Conservation (phyloP, 2,888 invertebrate genomes). For the Rhingia rostrata region DNA sequence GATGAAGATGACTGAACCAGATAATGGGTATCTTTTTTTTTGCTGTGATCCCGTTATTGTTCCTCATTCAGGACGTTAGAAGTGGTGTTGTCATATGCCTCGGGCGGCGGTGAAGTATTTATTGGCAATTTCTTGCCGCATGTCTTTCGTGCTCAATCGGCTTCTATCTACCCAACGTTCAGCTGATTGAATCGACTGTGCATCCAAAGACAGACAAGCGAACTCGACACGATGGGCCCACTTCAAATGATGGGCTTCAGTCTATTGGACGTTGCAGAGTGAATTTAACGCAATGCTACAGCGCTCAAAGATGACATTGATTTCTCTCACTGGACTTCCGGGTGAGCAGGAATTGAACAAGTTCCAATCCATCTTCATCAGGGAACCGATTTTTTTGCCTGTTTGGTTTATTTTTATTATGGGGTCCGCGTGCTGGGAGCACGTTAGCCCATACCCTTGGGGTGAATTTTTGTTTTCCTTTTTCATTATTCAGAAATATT, state of each 20-base stretch:
- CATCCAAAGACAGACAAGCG: slow-evolving; percentile 27
- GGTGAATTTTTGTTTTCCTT: slow-evolving; percentile 63
- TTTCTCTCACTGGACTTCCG: slow-evolving; percentile 56
- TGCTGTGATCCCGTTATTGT: slow-evolving; percentile 62
- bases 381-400: background rate
- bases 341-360: slow-evolving; percentile 19
- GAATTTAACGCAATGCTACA: slow-evolving; percentile 53
- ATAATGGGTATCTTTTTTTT: slow-evolving; percentile 49
- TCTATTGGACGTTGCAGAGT: slow-evolving; percentile 26
- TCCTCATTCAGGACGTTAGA: slow-evolving; percentile 58
- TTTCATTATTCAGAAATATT: slow-evolving; percentile 64
- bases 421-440: slow-evolving; percentile 50
- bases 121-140: slow-evolving; percentile 72
- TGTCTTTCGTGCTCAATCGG: slow-evolving; percentile 72
- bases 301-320: slow-evolving; percentile 63
- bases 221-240: slow-evolving; percentile 46
- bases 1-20: slow-evolving; percentile 70
- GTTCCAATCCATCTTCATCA: slow-evolving; percentile 46
- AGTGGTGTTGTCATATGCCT: slow-evolving; percentile 69
- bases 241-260: background rate
- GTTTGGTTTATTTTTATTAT: background rate
- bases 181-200: slow-evolving; percentile 44
- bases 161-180: slow-evolving; percentile 57
- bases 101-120: slow-evolving; percentile 70
- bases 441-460: slow-evolving; percentile 24